Percentiles rank a stretch among this genome's conserved stretches.
Evolutionary conservation across 1,140 invertebrate species (phyloP).

Genomic region (Drosophila punjabiensis): DNA sequence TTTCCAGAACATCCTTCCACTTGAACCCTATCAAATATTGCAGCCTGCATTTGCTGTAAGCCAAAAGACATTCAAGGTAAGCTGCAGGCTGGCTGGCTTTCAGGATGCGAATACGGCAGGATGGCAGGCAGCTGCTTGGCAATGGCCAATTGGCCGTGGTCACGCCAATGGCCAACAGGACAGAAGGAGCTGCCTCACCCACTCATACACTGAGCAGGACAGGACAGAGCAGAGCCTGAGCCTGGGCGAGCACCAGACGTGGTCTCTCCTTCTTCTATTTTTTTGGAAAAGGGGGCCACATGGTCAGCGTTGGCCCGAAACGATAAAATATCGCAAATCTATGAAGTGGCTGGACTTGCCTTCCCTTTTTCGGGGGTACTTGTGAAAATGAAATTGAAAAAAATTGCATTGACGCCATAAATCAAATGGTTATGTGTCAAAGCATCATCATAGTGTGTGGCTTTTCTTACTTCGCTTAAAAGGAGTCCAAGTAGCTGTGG

Average conservation of each 20-base stretch:
- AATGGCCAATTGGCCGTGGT: conserved; percentile 64
- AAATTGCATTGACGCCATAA: conserved; percentile 72
- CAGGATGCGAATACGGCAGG: conserved; percentile 21
- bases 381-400: conserved; percentile 72
- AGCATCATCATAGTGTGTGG: conserved; percentile 61
- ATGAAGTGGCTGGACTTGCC: conserved; percentile 52
- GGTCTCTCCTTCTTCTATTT: background rate
- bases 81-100: conserved; percentile 43
- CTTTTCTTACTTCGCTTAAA: conserved; percentile 28
- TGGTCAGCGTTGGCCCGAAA: conserved; percentile 61
- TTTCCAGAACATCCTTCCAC: conserved; percentile 18
- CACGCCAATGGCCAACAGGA: conserved; percentile 50
- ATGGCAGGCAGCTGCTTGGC: conserved; percentile 50
- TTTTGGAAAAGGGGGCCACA: conserved; percentile 36
- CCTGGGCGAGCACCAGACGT: too few species aligned
- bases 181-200: conserved; percentile 30
- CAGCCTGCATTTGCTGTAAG: conserved; percentile 48
- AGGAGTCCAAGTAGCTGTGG: conserved; percentile 9
- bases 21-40: conserved; percentile 38
- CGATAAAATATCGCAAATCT: conserved; percentile 77
- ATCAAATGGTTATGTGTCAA: conserved; percentile 77
- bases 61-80: conserved; percentile 64
- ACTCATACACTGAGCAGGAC: conserved; percentile 14
- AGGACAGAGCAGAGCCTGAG: too few species aligned
- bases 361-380: conserved; percentile 33